Base-by-base conservation (phyloP, 2,888 invertebrate species). In the Ichneumoninae sp. region DNA sequence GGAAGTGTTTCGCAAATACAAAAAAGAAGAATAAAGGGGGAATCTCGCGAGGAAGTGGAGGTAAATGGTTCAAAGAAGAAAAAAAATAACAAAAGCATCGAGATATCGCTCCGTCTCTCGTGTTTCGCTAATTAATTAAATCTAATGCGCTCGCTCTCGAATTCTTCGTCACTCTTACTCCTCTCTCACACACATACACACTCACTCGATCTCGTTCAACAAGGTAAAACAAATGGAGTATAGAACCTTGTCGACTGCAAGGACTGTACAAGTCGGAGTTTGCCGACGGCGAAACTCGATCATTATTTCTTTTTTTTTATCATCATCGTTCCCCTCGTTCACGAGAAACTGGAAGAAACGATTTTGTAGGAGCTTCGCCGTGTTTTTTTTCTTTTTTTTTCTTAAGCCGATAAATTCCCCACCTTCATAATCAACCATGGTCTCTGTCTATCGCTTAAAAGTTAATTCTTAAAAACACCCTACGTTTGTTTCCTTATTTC, bases 211-310 rank as follows among this genome's bases (percentile, higher is more conserved):
- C 47, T 74, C 54, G 54, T 22, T 74, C 62, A 87, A 85, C 80
- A 87, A 86, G 88, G 89, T 91, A 91, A 92, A 92, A 92, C 92
- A 92, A 47, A 92, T 91, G 91, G 91, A 91, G 91, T 91, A 91
- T 79, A 91, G 89, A 90, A 90, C 90, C 90, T 91, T 89, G 87
- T 88, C 90, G 90, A 89, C 89, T 89, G 81, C 81, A 90, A 91
- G 88, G 90, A 91, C 92, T 92, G 91, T 92, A 91, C 91, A 92
- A 92, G 90, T 91, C 91, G 90, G 90, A 91, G 90, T 91, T 91
- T 89, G 89, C 89, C 89, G 90, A 90, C 88, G 90, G 87, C 89
- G 88, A 90, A 86, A 89, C 86, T 85, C 69, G 30, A 70, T 82
- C 69, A 36, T 70, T 47, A 19, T 65, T 79, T 69, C 30, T 30